phyloP scores from a whole-genome alignment of 2,888 invertebrate genomes.

The Nemurella pictetii region DNA sequence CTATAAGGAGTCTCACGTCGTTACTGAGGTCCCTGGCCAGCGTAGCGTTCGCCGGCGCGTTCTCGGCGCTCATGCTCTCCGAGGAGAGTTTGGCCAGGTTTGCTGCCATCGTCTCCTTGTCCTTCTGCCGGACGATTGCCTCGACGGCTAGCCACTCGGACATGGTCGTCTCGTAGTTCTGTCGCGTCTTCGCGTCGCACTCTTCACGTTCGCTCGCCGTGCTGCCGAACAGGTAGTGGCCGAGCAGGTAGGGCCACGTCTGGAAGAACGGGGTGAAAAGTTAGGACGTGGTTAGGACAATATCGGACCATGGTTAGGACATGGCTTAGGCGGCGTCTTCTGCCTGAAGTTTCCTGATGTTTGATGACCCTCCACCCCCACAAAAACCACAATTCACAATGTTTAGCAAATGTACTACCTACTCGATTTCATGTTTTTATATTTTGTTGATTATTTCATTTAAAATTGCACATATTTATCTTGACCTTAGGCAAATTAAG shows the following conservation, averaged over 20 bases:
- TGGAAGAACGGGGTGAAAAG: no score
- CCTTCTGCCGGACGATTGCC: constrained; percentile 82
- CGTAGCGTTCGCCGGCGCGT: constrained; percentile 42
- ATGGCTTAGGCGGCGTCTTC: no score
- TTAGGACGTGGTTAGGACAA: no score
- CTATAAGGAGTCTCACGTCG: constrained; percentile 50
- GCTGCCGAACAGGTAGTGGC: constrained; percentile 81
- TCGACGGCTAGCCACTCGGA: constrained; percentile 95
- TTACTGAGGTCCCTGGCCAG: constrained; percentile 58
- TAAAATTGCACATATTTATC: no score
- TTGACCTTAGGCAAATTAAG: no score
- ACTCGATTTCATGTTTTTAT: no score
- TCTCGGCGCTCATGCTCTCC: constrained; percentile 66
- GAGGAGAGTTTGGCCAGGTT: constrained; percentile 84
- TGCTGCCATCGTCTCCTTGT: constrained; percentile 80
- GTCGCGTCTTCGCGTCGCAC: constrained; percentile 68
- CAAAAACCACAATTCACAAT: no score
- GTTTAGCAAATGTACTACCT: no score
- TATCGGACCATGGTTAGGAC: no score
- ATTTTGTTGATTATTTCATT: no score
- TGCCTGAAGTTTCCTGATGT: no score
- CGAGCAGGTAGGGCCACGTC: constrained; percentile 89
- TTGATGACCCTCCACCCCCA: no score
- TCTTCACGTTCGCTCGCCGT: constrained; percentile 66
- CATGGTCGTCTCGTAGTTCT: constrained; percentile 87